phyloP scores from a whole-genome alignment of 2,888 invertebrate genomes.

The Papilio protenor region DNA sequence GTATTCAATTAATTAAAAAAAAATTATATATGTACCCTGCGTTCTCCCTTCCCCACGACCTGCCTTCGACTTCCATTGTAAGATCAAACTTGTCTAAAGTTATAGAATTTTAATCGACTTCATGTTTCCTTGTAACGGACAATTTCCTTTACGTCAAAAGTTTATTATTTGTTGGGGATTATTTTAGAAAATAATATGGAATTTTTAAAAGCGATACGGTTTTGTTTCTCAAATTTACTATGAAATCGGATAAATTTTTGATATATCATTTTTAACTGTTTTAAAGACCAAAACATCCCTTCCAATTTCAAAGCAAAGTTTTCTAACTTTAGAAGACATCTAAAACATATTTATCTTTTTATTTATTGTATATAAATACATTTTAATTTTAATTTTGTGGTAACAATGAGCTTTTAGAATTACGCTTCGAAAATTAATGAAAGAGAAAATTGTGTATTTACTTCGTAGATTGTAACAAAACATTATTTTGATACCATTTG shows the following conservation, averaged over 20 bases:
- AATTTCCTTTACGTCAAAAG: constrained; percentile 17
- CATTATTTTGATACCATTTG: not conserved
- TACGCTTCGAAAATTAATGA: not conserved
- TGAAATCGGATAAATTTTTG: not conserved
- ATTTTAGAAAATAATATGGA: not conserved
- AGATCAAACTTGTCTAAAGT: constrained; percentile 35
- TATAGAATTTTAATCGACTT: constrained; percentile 23
- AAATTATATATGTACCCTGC: no score
- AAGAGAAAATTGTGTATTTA: not conserved
- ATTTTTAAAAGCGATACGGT: not conserved
- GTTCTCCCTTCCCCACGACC: not conserved
- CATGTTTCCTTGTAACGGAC: constrained; percentile 27
- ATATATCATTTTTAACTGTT: no score
- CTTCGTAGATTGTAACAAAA: not conserved
- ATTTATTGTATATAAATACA: no score
- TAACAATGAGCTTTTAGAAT: no score
- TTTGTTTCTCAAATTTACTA: not conserved
- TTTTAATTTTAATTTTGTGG: no score
- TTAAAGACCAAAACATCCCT: not conserved
- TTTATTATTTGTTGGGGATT: constrained; percentile 6
- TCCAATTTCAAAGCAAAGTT: not conserved
- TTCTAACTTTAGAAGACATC: not conserved
- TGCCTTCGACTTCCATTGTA: not conserved
- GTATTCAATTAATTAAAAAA: constrained; percentile 2
- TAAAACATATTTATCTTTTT: no score